Base-by-base conservation (phyloP, 2,113 vertebrate genomes). In the Orientallactaga bullata region DNA sequence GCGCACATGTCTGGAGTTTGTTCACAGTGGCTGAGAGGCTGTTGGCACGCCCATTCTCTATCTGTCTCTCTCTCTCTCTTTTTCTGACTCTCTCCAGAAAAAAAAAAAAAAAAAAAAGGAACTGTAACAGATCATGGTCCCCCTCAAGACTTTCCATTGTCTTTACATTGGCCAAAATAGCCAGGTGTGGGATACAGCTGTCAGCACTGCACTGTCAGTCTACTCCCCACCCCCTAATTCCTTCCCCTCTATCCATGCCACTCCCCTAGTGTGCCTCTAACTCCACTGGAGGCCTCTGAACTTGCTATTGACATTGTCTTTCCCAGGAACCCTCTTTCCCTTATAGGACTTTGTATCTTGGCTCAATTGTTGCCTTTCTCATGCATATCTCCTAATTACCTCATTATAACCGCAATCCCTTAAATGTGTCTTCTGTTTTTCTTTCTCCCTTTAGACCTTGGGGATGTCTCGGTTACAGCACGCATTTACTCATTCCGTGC, bases 191-290 rank as follows among this genome's bases (percentile, higher is more conserved):
- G 5, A 47, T 4, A 16, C 15, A 94, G n/a, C 3, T 16, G 39
- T 61, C 4, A 63, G 15, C 13, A 2, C 15, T 5, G 3, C 13
- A 28, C 10, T 18, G 1, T 2, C 32, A 26, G n/a, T 17, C 10
- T 2, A 10, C 0, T 24, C 28, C 10, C 7, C 3, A 16, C 68
- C 18, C 26, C 2, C 0, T 73, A 15, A 15, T 13, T 6, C 24
- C 69, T 13, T 69, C 30, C 61, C 10, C 18, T 28, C 39, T 18
- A 23, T 26, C 39, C 16, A 23, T 0, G 4, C 10, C 8, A 2
- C 20, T 12, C 26, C 30, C 71, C 32, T 21, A 32, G 39, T 3
- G 3, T 1, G 5, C 10, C 37, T 37, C 18, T 23, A 17, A n/a
- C 4, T 24, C 23, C n/a, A 26, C 24, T 5, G 15, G 26, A 61